These are phyloP conservation scores for Ariopsis seemanni DNA, from an alignment of 2,113 vertebrate genomes.

Conservation along the genomic window DNA sequence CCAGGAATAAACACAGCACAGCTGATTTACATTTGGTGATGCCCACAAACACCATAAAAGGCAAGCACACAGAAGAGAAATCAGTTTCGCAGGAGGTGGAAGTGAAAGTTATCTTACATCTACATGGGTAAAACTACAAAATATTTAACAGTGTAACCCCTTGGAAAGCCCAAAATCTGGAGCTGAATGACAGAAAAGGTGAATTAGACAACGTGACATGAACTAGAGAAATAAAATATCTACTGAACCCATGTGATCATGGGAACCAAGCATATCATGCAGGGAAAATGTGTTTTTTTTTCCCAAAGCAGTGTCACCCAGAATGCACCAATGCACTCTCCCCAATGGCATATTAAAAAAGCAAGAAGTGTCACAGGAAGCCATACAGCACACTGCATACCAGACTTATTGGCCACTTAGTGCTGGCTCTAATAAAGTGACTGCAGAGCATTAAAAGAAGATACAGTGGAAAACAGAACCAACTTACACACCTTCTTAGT, in stretches of 20 bases:
- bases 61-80: neutral
- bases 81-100: neutral
- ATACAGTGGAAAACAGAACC: neutral
- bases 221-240: neutral
- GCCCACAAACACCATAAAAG: neutral
- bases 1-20: neutral
- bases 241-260: neutral
- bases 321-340: neutral
- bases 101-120: neutral
- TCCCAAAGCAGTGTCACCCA: neutral
- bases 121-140: neutral
- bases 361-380: constrained; percentile 11
- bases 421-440: neutral
- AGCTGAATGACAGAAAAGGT: neutral
- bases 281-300: neutral
- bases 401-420: neutral
- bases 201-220: neutral
- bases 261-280: neutral
- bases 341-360: neutral
- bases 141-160: neutral
- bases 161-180: neutral
- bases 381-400: neutral
- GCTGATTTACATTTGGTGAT: neutral
- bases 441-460: neutral
- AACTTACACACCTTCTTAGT: neutral